Evolutionary conservation across 2,113 vertebrate genomes (phyloP).

Genomic region (Trachemys scripta): DNA sequence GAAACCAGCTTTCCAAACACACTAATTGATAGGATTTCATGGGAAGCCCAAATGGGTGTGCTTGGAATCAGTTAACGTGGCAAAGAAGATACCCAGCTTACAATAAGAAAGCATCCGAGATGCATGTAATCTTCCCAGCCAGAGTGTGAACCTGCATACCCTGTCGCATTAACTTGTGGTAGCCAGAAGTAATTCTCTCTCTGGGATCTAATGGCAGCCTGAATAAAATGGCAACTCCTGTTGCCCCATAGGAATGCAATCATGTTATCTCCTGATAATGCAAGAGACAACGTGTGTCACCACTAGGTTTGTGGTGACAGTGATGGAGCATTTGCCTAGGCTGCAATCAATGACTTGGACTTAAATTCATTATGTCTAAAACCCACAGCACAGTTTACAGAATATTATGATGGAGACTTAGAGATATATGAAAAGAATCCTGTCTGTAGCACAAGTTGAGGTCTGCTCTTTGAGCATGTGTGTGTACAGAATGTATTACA

Average conservation of each 20-base stretch:
- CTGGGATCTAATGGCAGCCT: not conserved
- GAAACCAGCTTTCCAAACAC: not conserved
- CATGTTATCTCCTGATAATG: constrained; percentile 12
- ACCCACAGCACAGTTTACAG: constrained; percentile 21
- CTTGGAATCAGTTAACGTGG: constrained; percentile 27
- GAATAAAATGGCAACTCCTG: not conserved
- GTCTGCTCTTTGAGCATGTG: not conserved
- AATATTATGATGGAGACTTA: not conserved
- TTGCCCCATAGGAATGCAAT: constrained; percentile 31
- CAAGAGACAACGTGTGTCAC: not conserved
- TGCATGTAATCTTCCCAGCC: not conserved
- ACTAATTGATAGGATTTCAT: not conserved
- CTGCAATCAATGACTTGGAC: constrained; percentile 30
- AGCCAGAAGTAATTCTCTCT: not conserved
- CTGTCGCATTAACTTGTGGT: not conserved
- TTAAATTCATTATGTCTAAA: constrained; percentile 58
- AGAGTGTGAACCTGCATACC: not conserved
- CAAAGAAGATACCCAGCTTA: constrained; percentile 6
- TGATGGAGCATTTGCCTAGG: constrained; percentile 31
- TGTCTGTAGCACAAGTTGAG: constrained; percentile 2
- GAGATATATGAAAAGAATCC: not conserved
- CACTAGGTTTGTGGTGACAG: not conserved
- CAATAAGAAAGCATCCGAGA: not conserved
- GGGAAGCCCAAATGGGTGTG: not conserved
- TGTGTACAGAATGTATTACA: not conserved